phyloP scores from a whole-genome alignment of 2,797 vertebrate genomes.

The Pampus argenteus region DNA sequence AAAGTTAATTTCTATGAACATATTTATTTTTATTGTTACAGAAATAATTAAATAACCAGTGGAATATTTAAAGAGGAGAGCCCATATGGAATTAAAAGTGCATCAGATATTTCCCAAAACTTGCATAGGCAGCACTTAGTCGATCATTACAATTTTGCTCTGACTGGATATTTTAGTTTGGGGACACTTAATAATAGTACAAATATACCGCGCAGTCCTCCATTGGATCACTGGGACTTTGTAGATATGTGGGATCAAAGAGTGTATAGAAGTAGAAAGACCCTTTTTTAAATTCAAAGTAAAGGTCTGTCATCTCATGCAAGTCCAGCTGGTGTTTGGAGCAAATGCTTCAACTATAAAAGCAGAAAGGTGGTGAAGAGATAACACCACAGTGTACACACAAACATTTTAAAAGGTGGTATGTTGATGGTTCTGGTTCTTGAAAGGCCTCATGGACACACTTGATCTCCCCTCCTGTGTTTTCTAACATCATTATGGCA shows the following conservation, averaged over 20 bases:
- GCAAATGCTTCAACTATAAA: constrained; percentile 6
- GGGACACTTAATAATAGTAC: background rate
- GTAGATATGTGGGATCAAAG: constrained; percentile 23
- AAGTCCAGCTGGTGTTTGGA: constrained; percentile 26
- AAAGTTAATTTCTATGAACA: background rate
- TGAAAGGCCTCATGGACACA: constrained; percentile 30
- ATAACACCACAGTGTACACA: constrained; percentile 2
- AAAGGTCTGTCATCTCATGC: constrained; percentile 27
- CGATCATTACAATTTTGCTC: background rate
- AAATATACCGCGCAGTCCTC: background rate
- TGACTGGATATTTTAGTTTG: background rate
- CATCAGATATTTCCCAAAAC: background rate
- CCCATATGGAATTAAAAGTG: too few species aligned
- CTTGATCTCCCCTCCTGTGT: constrained; percentile 41
- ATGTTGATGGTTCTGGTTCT: constrained; percentile 1
- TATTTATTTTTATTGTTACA: background rate
- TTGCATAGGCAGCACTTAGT: background rate
- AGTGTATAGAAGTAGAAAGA: background rate
- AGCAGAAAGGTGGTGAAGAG: constrained; percentile 13
- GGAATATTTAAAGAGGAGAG: background rate
- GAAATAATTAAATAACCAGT: background rate
- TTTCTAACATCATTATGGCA: constrained; percentile 59
- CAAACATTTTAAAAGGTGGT: constrained; percentile 16
- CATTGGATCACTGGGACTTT: constrained; percentile 1
- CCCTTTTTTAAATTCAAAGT: constrained; percentile 31